Evolutionary conservation across 2,888 invertebrate genomes (phyloP).

Genomic region (Leptinotarsa juncta): DNA sequence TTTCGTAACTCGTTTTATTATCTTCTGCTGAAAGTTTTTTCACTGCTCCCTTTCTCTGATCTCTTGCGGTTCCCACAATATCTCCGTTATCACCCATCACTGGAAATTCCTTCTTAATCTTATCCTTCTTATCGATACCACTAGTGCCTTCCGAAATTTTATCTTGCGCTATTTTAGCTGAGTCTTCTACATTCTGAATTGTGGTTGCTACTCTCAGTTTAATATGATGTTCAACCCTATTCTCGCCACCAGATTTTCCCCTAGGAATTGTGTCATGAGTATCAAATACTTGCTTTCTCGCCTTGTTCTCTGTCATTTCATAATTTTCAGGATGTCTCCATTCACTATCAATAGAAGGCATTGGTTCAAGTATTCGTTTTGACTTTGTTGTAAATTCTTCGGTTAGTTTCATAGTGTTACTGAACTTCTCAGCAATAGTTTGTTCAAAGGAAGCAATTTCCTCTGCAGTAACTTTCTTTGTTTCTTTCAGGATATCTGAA

Average conservation of each 20-base stretch:
- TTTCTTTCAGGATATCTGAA: conserved; percentile 35
- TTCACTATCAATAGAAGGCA: conserved; percentile 39
- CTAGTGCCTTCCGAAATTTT: neutral
- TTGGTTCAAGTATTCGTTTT: conserved; percentile 38
- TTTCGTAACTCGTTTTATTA: neutral
- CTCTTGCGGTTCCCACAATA: too few relatives aligned
- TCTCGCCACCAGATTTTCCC: neutral
- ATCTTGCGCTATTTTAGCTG: conserved; percentile 14
- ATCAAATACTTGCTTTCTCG: too few relatives aligned
- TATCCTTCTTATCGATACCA: neutral
- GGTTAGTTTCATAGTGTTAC: conserved; percentile 47
- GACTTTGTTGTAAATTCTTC: conserved; percentile 45
- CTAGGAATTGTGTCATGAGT: too few relatives aligned
- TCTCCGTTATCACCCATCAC: too few relatives aligned
- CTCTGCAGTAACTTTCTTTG: conserved; percentile 23
- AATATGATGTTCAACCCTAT: conserved; percentile 22
- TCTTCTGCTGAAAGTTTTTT: neutral
- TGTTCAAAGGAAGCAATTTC: conserved; percentile 47
- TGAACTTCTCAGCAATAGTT: conserved; percentile 54
- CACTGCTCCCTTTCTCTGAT: neutral
- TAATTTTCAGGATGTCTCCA: neutral
- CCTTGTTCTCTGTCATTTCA: too few relatives aligned
- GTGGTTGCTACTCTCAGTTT: conserved; percentile 36
- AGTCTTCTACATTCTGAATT: conserved; percentile 45
- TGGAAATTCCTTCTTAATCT: too few relatives aligned